phyloP scores from a whole-genome alignment of 2,888 invertebrate species.

The Brachycybe producta region DNA sequence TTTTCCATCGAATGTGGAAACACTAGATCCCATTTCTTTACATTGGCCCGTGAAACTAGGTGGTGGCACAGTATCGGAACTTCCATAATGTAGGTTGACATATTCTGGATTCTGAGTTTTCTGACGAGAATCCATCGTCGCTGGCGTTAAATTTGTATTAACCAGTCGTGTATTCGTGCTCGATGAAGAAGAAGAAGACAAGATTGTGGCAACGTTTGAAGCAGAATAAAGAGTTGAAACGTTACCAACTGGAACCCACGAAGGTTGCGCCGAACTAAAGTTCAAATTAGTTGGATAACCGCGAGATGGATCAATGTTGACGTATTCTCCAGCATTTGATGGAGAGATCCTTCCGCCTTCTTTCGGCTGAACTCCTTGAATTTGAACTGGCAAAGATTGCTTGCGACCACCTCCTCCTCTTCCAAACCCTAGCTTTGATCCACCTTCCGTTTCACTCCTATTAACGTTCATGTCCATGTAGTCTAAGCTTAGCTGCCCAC shows the following conservation, averaged over 20 bases:
- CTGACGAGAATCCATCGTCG: too few relatives aligned
- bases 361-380: neutral
- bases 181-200: neutral
- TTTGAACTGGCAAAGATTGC: constrained; percentile 3
- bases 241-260: neutral
- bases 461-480: neutral
- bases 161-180: too few relatives aligned
- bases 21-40: neutral
- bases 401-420: constrained; percentile 1
- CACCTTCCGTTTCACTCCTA: neutral
- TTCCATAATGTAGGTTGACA: constrained; percentile 6
- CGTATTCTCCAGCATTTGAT: constrained; percentile 16
- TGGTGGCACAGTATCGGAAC: neutral
- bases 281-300: neutral
- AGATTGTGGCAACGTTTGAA: neutral
- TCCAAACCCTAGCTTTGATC: neutral
- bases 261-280: neutral
- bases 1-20: neutral
- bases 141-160: neutral
- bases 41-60: neutral
- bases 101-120: constrained; percentile 7
- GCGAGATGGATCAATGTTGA: constrained; percentile 15
- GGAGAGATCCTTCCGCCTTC: neutral
- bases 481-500: neutral
- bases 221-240: too few relatives aligned